These are phyloP conservation scores for Andricus curvator DNA, from an alignment of 2,888 invertebrate species.

Conservation along the genomic window DNA sequence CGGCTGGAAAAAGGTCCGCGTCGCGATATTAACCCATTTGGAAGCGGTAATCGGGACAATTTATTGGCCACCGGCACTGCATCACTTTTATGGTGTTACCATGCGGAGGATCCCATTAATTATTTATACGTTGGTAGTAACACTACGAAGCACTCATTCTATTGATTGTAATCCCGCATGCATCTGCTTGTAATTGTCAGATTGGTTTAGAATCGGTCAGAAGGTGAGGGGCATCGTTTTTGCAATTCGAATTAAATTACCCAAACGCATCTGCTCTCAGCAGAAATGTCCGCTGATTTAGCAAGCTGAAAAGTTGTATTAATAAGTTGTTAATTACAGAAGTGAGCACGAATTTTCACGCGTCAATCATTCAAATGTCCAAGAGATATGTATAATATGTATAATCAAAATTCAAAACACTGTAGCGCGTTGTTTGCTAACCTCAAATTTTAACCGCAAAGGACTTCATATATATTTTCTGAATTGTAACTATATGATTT, in stretches of 20 bases:
- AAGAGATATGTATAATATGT: not conserved
- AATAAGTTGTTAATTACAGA: not conserved
- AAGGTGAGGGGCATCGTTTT: conserved; percentile 6
- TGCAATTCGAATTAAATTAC: conserved; percentile 38
- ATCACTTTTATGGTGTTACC: conserved; percentile 58
- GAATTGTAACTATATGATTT: no score
- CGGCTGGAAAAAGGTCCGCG: conserved; percentile 49
- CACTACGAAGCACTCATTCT: conserved; percentile 42
- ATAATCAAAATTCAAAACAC: not conserved
- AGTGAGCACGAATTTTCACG: not conserved
- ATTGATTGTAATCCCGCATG: conserved; percentile 25
- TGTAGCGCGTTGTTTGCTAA: no score
- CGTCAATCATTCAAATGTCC: not conserved
- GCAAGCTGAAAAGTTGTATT: not conserved
- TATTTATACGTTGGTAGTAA: conserved; percentile 53
- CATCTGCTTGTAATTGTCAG: conserved; percentile 39
- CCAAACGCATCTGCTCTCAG: not conserved
- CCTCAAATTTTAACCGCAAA: no score
- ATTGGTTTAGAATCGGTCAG: conserved; percentile 35
- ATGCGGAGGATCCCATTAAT: conserved; percentile 51
- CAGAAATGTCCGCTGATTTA: not conserved
- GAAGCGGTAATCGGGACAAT: conserved; percentile 61
- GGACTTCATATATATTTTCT: no score
- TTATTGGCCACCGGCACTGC: conserved; percentile 59
- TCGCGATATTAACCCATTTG: conserved; percentile 62